These are phyloP conservation scores for Halcyon smyrnensis DNA, from an alignment of 2,797 vertebrate species.

Conservation along the genomic window DNA sequence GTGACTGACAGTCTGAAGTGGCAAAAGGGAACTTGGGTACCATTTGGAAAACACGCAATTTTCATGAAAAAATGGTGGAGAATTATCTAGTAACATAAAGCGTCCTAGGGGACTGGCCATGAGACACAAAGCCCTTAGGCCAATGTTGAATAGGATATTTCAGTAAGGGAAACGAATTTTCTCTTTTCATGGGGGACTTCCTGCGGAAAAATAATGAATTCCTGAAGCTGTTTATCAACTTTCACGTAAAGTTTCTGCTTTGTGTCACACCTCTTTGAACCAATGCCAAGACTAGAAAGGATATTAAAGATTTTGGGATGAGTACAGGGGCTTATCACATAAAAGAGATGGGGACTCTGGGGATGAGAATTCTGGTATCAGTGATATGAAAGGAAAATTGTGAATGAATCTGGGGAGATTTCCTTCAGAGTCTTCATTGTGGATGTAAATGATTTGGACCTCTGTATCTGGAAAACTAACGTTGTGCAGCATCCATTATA, in stretches of 20 bases:
- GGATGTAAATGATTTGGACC: not conserved
- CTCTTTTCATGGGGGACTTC: not conserved
- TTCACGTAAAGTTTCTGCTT: not conserved
- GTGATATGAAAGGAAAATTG: not conserved
- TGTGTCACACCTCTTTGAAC: not conserved
- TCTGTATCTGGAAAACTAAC: not conserved
- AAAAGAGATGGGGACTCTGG: not conserved
- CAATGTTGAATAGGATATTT: not conserved
- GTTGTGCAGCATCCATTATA: not conserved
- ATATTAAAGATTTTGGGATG: not conserved
- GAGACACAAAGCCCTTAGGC: not conserved
- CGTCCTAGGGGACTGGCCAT: not conserved
- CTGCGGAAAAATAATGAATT: not conserved
- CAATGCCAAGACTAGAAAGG: not conserved
- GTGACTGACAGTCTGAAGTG: not conserved
- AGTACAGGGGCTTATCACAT: not conserved
- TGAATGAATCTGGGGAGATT: not conserved
- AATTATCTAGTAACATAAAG: not conserved
- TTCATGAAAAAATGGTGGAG: not conserved
- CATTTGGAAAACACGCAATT: not conserved
- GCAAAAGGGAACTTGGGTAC: not conserved
- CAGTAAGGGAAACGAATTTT: not conserved
- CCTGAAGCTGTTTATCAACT: not conserved
- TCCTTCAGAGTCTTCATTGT: not conserved
- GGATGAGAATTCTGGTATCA: not conserved